Conservation (phyloP, 2,797 vertebrate species). For the Discoglossus pictus region DNA sequence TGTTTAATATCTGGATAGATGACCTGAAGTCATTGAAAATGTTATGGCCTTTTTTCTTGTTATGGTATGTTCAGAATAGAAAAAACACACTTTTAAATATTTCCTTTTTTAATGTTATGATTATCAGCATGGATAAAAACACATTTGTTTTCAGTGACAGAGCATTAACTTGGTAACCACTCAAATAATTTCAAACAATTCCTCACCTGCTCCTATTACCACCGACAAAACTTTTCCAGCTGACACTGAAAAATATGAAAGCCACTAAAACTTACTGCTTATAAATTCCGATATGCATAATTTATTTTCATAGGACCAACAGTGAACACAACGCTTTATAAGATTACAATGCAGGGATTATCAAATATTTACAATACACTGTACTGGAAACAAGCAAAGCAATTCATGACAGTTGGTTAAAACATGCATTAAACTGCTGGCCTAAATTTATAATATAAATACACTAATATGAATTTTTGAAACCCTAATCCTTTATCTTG, state of each 20-base stretch:
- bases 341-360: too few species aligned
- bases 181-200: constrained; percentile 14
- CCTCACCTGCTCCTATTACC: constrained; percentile 23
- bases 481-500: constrained; percentile 6
- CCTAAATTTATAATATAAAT: neutral
- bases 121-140: constrained; percentile 1
- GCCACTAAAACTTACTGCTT: neutral
- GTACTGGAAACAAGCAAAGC: neutral
- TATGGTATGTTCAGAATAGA: too few species aligned
- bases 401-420: neutral
- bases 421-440: neutral
- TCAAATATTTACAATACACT: too few species aligned
- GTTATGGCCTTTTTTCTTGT: too few species aligned
- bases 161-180: constrained; percentile 18
- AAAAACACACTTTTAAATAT: neutral
- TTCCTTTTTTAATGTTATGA: neutral
- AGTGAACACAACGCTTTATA: too few species aligned
- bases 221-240: constrained; percentile 12
- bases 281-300: neutral
- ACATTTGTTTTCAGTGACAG: constrained; percentile 3
- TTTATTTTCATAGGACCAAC: too few species aligned
- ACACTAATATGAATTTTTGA: neutral
- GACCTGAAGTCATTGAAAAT: too few species aligned
- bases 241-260: neutral
- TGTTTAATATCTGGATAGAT: too few species aligned